These are phyloP conservation scores for Perca schrenkii DNA, from an alignment of 2,113 vertebrate species.

Conservation along the genomic window DNA sequence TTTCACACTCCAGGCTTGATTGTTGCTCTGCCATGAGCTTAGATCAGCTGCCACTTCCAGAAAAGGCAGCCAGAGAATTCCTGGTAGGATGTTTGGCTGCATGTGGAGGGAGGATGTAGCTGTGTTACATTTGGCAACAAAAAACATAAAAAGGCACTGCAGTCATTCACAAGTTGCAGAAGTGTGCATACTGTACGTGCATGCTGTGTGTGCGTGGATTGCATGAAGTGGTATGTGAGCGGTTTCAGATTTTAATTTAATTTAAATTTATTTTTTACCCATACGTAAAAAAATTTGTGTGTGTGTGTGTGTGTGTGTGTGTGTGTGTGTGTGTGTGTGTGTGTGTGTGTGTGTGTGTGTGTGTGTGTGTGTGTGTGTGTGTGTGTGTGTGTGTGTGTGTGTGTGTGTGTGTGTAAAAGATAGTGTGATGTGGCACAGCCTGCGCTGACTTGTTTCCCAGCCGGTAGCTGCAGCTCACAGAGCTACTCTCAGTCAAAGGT, in stretches of 20 bases:
- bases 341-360: slow-evolving; percentile 21
- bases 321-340: slow-evolving; percentile 10
- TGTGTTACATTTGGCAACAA: slow-evolving; percentile 61
- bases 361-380: slow-evolving; percentile 26
- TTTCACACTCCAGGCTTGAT: slow-evolving; percentile 55
- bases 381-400: slow-evolving; percentile 10
- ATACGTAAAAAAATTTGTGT: background rate
- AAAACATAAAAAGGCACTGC: slow-evolving; percentile 29
- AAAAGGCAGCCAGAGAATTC: slow-evolving; percentile 61
- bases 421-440: slow-evolving; percentile 57
- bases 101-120: slow-evolving; percentile 57
- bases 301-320: slow-evolving; percentile 26
- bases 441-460: slow-evolving; percentile 79
- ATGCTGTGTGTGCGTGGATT: background rate
- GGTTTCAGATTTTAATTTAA: background rate
- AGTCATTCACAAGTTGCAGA: slow-evolving; percentile 34
- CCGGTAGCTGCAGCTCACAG: slow-evolving; percentile 63
- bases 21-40: slow-evolving; percentile 60
- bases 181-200: background rate
- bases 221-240: slow-evolving; percentile 7
- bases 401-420: slow-evolving; percentile 17
- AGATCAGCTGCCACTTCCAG: slow-evolving; percentile 56
- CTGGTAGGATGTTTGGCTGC: slow-evolving; percentile 62
- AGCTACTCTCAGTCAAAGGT: slow-evolving; percentile 71
- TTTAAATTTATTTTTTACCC: too few species aligned